A percentile compares a stretch with the other conserved stretches of the same genome.
These are phyloP conservation scores for Lepidonotus clava DNA, from an alignment of 2,888 invertebrate genomes.

Conservation along the genomic window DNA sequence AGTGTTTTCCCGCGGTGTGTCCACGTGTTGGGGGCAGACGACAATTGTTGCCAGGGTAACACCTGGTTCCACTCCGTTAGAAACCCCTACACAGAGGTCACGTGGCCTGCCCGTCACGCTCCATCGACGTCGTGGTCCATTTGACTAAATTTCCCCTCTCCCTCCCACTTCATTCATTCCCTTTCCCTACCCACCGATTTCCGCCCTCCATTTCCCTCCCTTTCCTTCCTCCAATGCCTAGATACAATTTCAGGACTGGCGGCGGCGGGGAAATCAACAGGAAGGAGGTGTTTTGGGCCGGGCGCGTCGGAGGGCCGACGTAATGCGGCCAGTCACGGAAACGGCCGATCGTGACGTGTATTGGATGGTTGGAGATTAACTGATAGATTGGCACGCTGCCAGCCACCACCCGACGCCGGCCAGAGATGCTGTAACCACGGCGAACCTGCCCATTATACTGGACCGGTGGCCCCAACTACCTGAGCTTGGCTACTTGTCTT, in stretches of 20 bases:
- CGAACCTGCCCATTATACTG: no score
- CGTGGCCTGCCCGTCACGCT: not conserved
- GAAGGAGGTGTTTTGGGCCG: slow-evolving; percentile 32
- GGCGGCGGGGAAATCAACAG: slow-evolving; percentile 46
- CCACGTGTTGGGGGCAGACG: not conserved
- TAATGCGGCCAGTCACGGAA: slow-evolving; percentile 32
- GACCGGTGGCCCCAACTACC: no score
- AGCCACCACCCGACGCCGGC: not conserved
- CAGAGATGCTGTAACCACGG: not conserved
- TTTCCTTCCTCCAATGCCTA: not conserved
- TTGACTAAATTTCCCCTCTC: not conserved
- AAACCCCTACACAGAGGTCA: not conserved
- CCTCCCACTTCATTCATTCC: not conserved
- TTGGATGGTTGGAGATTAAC: slow-evolving; percentile 29
- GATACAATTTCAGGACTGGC: not conserved
- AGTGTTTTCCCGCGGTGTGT: not conserved
- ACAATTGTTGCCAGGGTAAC: slow-evolving; percentile 20
- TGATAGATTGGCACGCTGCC: slow-evolving; percentile 3
- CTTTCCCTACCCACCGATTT: not conserved
- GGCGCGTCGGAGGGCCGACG: not conserved
- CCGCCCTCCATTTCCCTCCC: not conserved
- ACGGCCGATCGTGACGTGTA: slow-evolving; percentile 18
- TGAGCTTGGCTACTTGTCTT: no score
- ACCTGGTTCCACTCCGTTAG: not conserved
- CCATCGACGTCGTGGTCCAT: not conserved